Base-by-base conservation (phyloP, 1,140 invertebrate genomes). In the Cyrtorhinus lividipennis region DNA sequence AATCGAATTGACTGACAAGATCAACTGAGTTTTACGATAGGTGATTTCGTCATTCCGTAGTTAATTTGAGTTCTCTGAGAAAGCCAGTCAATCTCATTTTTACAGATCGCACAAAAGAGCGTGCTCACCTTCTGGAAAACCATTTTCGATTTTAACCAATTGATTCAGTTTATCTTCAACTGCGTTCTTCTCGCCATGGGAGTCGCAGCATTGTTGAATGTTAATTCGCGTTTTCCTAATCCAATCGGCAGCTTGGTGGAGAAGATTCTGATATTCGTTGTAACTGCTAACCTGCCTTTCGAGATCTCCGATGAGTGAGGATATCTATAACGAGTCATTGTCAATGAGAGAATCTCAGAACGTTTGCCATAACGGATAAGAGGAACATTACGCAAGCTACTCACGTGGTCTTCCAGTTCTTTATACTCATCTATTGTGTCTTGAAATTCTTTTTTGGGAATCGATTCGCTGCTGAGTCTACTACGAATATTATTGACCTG, bases 251-350 rank as follows among this genome's bases (percentile, higher is more conserved):
- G 90, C 85, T 68, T 85, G 85, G 64, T 86, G 85, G 66, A 87
- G 89, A 0, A 83, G 81, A 68, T 83, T 81, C 69, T 89, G 87
- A 72, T 92, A 95, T 66, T 85, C 81, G 68, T 95, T 91, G 67
- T 95, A 91, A 62, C 87, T 83, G 64, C 84, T 84, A 0, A 94
- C 90, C 76, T 94, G 87, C 30, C 82, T 78, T 71, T 92, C 87
- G 25, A 70, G 56, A 8, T 61, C 64, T 22, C 63, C 57, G 12
- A 69, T 58, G 13, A 62, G 62, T 1, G 26, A 24, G 13, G 53
- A 15, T 38, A 38, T 38, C 15, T 15, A 38, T 38, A 38, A 38
- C 5, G 5, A 38, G 30, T 5, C 15, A 38, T 38, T 8, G 15
- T 38, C 15, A 15, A 20, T 56, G 48, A 56, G 30, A 5, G 30